Conservation (phyloP, 1,140 invertebrate genomes). For the Nasonia giraulti region DNA sequence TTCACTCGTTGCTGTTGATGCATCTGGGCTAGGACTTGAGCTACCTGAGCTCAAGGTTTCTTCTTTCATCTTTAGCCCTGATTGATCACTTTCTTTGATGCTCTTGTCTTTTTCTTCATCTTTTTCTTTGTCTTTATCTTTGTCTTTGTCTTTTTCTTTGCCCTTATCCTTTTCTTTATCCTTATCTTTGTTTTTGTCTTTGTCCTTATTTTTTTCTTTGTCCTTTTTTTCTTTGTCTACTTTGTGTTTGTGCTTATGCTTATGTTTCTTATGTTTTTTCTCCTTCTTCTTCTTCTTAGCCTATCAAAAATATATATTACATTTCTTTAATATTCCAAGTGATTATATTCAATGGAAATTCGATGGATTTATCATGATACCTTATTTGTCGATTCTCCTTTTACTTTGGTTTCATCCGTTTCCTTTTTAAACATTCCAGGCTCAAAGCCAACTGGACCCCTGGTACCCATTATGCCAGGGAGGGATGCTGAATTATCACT, state of each 20-base stretch:
- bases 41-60: slow-evolving; percentile 80
- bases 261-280: slow-evolving; percentile 86
- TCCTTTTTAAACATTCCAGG: slow-evolving; percentile 85
- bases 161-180: slow-evolving; percentile 78
- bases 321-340: not conserved
- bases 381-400: slow-evolving; percentile 75
- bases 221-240: slow-evolving; percentile 77
- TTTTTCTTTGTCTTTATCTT: slow-evolving; percentile 74
- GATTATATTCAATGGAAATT: not conserved
- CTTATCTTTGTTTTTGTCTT: slow-evolving; percentile 83
- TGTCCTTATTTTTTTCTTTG: slow-evolving; percentile 86
- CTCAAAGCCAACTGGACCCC: slow-evolving; percentile 84
- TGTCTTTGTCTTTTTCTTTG: slow-evolving; percentile 72
- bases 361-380: slow-evolving; percentile 60
- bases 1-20: slow-evolving; percentile 64
- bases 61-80: slow-evolving; percentile 73
- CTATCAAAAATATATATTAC: slow-evolving; percentile 66
- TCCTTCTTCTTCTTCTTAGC: slow-evolving; percentile 87
- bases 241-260: slow-evolving; percentile 76
- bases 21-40: slow-evolving; percentile 77
- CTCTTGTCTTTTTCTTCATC: slow-evolving; percentile 71
- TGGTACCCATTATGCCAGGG: slow-evolving; percentile 80
- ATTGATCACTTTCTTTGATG: slow-evolving; percentile 71
- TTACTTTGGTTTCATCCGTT: slow-evolving; percentile 70
- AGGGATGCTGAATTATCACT: slow-evolving; percentile 85